phyloP scores from a whole-genome alignment of 2,888 invertebrate genomes.

The Cyclophora punctaria region DNA sequence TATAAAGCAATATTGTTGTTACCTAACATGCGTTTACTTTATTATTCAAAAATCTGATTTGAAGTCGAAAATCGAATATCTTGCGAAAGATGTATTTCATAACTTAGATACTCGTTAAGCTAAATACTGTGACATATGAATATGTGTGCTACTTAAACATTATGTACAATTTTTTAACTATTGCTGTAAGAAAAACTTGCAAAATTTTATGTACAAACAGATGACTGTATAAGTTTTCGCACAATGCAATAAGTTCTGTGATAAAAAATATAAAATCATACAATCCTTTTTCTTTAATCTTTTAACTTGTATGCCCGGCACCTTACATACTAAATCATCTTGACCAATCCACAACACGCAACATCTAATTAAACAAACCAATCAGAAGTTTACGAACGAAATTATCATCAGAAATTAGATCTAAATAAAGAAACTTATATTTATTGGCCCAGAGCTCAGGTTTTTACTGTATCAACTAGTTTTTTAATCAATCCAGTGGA shows the following conservation, averaged over 20 bases:
- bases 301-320: too few species aligned
- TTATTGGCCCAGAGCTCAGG: background rate
- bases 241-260: too few species aligned
- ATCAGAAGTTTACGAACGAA: background rate
- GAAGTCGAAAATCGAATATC: conserved; percentile 6
- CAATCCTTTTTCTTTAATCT: too few species aligned
- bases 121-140: background rate
- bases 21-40: conserved; percentile 12
- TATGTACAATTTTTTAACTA: too few species aligned
- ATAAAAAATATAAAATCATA: too few species aligned
- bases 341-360: too few species aligned
- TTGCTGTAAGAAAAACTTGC: too few species aligned
- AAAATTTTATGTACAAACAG: too few species aligned
- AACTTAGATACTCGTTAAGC: conserved; percentile 8
- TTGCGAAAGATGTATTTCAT: conserved; percentile 2
- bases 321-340: too few species aligned
- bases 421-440: background rate
- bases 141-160: too few species aligned
- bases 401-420: background rate
- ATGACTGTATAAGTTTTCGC: too few species aligned
- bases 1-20: conserved; percentile 9
- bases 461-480: conserved; percentile 3
- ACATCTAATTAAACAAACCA: background rate
- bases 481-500: conserved; percentile 18
- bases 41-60: conserved; percentile 15